A percentile compares a stretch with the other conserved stretches of the same genome.
These are phyloP conservation scores for Nasonia longicornis DNA, from an alignment of 1,140 invertebrate species.

Conservation along the genomic window DNA sequence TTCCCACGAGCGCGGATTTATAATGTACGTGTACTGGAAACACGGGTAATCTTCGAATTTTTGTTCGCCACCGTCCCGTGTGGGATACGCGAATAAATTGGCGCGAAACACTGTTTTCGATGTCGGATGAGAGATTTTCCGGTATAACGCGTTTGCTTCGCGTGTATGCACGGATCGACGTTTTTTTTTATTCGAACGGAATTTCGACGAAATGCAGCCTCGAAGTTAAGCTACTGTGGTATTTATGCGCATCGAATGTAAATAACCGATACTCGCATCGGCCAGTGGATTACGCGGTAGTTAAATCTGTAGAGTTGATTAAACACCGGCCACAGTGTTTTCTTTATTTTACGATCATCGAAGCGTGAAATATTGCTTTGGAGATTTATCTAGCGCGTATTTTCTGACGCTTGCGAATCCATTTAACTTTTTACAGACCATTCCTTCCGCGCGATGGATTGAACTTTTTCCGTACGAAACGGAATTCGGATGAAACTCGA, in stretches of 20 bases:
- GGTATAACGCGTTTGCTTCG: background rate
- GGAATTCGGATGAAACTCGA: slow-evolving; percentile 1
- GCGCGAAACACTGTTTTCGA: background rate
- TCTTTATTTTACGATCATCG: too few relatives aligned
- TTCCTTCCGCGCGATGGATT: too few relatives aligned
- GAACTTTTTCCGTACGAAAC: background rate
- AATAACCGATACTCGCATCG: background rate
- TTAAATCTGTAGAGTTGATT: too few relatives aligned
- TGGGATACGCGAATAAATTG: slow-evolving; percentile 16
- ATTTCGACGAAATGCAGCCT: background rate
- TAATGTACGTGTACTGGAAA: slow-evolving; percentile 1
- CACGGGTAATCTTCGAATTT: slow-evolving; percentile 32
- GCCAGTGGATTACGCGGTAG: too few relatives aligned
- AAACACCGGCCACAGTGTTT: too few relatives aligned
- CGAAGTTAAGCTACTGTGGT: too few relatives aligned
- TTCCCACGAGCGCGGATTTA: background rate
- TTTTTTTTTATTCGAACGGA: background rate
- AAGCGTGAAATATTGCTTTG: too few relatives aligned
- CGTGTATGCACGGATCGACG: background rate
- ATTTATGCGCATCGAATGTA: background rate
- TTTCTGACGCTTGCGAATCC: too few relatives aligned
- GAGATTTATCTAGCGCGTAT: too few relatives aligned
- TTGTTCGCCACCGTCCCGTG: background rate
- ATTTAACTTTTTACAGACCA: too few relatives aligned
- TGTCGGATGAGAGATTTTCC: too few relatives aligned